Evolutionary conservation across 2,888 invertebrate species (phyloP).

Genomic region (Suillia variegata): DNA sequence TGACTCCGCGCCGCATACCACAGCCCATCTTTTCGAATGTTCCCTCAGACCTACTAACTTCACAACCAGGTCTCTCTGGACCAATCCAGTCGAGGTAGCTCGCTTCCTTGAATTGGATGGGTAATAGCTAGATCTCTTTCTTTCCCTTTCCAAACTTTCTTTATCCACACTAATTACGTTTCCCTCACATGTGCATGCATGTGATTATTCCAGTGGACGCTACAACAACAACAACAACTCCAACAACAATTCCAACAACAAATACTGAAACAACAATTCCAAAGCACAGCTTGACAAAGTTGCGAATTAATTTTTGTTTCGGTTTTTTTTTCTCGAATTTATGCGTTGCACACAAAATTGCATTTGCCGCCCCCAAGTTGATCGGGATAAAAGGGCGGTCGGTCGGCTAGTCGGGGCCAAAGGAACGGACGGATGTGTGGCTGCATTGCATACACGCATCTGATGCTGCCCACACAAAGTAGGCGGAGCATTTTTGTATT

Average conservation of each 20-base stretch:
- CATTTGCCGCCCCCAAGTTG: not conserved
- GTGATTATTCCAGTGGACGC: no score
- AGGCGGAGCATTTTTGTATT: constrained; percentile 58
- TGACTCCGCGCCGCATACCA: no score
- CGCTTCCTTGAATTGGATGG: no score
- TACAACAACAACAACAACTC: constrained; percentile 28
- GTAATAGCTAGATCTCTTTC: no score
- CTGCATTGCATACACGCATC: not conserved
- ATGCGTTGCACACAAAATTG: not conserved
- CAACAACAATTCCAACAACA: constrained; percentile 20
- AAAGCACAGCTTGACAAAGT: constrained; percentile 44
- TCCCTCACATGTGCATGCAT: no score
- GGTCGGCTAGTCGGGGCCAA: not conserved
- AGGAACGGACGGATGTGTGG: not conserved
- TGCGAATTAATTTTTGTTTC: not conserved
- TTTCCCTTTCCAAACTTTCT: no score
- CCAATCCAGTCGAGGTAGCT: no score
- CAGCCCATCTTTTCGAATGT: no score
- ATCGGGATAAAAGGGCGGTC: not conserved
- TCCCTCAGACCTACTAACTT: no score
- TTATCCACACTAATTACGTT: no score
- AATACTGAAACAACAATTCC: constrained; percentile 26
- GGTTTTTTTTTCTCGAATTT: not conserved
- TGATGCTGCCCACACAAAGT: constrained; percentile 29
- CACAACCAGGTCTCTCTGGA: no score